Conservation (phyloP, 2,888 invertebrate genomes). For the Tholera decimalis region DNA sequence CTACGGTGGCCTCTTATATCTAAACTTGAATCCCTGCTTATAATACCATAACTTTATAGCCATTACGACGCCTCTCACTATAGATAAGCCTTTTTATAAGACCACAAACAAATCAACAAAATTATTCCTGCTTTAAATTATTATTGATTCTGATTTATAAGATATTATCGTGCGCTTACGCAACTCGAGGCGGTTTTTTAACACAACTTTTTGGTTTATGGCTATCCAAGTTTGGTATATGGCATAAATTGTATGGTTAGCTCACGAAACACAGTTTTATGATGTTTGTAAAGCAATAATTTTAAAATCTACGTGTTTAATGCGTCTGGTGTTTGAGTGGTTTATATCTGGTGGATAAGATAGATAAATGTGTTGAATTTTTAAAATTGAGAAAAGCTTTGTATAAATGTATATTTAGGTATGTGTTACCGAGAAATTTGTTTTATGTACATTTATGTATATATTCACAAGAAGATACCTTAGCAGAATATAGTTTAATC, state of each 20-base stretch:
- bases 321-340: constrained; percentile 28
- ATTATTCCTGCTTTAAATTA: constrained; percentile 46
- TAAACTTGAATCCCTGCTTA: constrained; percentile 25
- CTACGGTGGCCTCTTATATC: background rate
- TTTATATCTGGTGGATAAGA: constrained; percentile 33
- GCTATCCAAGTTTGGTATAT: constrained; percentile 48
- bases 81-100: constrained; percentile 41
- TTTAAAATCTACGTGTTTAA: constrained; percentile 43
- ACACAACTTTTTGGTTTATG: constrained; percentile 57
- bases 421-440: too few relatives aligned
- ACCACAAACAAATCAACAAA: constrained; percentile 53
- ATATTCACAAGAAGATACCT: too few relatives aligned
- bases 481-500: too few relatives aligned
- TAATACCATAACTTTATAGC: constrained; percentile 23
- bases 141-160: constrained; percentile 59
- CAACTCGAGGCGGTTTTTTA: constrained; percentile 49
- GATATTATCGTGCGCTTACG: constrained; percentile 52
- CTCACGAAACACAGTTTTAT: constrained; percentile 61
- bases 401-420: too few relatives aligned
- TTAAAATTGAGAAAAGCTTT: background rate
- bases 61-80: constrained; percentile 7
- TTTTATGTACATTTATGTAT: too few relatives aligned
- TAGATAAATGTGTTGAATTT: constrained; percentile 7
- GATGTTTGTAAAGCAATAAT: constrained; percentile 55
- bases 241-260: constrained; percentile 47